Base-by-base conservation (phyloP, 2,888 invertebrate genomes). In the Himalopsyche tibetana region DNA sequence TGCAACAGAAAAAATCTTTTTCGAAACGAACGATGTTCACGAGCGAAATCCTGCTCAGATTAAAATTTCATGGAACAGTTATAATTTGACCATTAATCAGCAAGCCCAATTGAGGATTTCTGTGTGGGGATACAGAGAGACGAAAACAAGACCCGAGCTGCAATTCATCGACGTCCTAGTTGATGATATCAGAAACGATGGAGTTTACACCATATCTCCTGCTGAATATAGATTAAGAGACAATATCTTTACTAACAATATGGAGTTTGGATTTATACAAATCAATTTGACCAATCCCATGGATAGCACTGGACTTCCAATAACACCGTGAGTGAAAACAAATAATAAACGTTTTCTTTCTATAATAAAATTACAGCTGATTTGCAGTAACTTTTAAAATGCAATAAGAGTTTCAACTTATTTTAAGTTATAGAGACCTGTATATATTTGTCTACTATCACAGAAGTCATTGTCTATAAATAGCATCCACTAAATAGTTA, bases 111-210 rank as follows among this genome's bases (percentile, higher is more conserved):
- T 98, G 0, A 95, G 95, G 89, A 96, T 98, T 89, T 96, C 97
- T 0, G 91, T 98, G 15, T 98, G 97, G 96, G 98, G 98, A 0
- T 98, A 98, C 92, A 94, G 96, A 83, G 98, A 98, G 91, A 94
- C 95, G 0, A 96, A 96, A 0, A 97, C 97, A 84, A 92, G 93
- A 82, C 98, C 98, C 0, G 96, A 97, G 90, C 92, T 98, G 80
- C 94, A 97, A 87, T 98, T 94, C 90, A 98, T 98, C 86, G 96
- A 96, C 88, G 93, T 95, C 89, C 93, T 97, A 82, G 96, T 96
- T 91, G 93, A 94, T 17, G 93, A 94, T 55, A 92, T 93, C 0
- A 92, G 94, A 0, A 97, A 97, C 89, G 94, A 94, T 11, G 98
- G 98, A 4, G 93, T 93, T 85, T 96, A 96, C 90, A 94, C 94